These are phyloP conservation scores for Anoplolepis gracilipes DNA, from an alignment of 1,140 invertebrate genomes.

Conservation along the genomic window DNA sequence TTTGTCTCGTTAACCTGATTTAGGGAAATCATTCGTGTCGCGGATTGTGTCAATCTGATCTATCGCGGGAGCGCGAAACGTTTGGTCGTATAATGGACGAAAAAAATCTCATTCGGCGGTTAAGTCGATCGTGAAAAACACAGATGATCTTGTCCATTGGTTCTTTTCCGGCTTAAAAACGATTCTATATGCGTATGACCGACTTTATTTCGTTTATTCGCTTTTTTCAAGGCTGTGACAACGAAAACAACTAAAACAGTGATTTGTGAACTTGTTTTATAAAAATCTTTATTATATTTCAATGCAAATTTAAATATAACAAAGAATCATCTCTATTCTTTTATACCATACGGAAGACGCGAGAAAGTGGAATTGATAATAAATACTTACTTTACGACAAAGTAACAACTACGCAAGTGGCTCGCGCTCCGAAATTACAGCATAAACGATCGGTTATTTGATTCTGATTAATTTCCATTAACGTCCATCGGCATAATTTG, in stretches of 20 bases:
- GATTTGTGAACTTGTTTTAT: background rate
- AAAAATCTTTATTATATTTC: no score
- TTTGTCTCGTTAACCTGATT: conserved; percentile 75
- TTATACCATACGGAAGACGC: no score
- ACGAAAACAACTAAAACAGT: background rate
- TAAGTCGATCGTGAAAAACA: conserved; percentile 60
- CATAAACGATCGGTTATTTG: conserved; percentile 57
- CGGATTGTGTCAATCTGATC: conserved; percentile 46
- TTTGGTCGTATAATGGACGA: conserved; percentile 63
- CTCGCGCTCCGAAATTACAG: conserved; percentile 6
- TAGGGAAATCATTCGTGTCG: conserved; percentile 66
- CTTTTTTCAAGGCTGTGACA: background rate
- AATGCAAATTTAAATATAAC: no score
- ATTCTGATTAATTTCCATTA: conserved; percentile 58
- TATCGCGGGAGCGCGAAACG: conserved; percentile 50
- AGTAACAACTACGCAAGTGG: background rate
- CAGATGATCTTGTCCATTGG: conserved; percentile 46
- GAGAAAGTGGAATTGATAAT: background rate
- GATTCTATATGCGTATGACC: background rate
- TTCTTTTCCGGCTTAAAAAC: background rate
- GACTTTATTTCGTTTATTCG: background rate
- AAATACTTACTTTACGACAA: background rate
- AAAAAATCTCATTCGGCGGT: conserved; percentile 71
- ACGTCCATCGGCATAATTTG: conserved; percentile 11
- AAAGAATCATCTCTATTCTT: no score